Conservation (phyloP, 2,113 vertebrate species). For the Hylia prasina region DNA sequence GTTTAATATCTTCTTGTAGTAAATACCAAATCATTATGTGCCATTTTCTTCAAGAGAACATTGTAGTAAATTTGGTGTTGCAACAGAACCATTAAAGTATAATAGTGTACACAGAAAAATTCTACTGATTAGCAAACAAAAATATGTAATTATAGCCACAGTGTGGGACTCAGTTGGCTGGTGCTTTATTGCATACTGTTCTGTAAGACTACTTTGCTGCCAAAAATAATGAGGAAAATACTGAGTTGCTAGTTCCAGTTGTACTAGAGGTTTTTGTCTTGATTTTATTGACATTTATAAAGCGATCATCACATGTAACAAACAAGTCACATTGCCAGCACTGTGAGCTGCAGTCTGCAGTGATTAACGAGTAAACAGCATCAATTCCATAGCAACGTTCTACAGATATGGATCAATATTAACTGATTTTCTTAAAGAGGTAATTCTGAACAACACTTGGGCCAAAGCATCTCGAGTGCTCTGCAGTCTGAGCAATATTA, state of each 20-base stretch:
- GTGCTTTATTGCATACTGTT: constrained; percentile 26
- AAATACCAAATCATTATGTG: constrained; percentile 58
- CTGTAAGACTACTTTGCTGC: constrained; percentile 35
- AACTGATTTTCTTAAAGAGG: background rate
- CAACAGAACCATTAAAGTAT: constrained; percentile 46
- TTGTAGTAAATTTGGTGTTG: constrained; percentile 66
- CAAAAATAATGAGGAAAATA: constrained; percentile 66
- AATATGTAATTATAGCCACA: constrained; percentile 62
- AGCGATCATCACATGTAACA: constrained; percentile 46
- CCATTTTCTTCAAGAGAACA: constrained; percentile 62
- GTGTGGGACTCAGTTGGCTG: constrained; percentile 48
- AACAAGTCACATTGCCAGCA: constrained; percentile 58
- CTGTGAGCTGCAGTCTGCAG: constrained; percentile 22
- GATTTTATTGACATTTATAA: constrained; percentile 72
- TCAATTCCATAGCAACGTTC: background rate
- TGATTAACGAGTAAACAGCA: constrained; percentile 38
- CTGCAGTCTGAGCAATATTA: background rate
- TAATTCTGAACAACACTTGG: background rate
- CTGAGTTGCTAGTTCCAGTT: constrained; percentile 58
- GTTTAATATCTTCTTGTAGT: constrained; percentile 62
- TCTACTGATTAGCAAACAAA: constrained; percentile 63
- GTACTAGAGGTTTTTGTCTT: constrained; percentile 53
- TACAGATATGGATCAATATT: background rate
- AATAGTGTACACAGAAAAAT: constrained; percentile 63
- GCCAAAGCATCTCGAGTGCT: background rate